Evolutionary conservation across 2,888 invertebrate genomes (phyloP).

Genomic region (Chymomyza caudatula): DNA sequence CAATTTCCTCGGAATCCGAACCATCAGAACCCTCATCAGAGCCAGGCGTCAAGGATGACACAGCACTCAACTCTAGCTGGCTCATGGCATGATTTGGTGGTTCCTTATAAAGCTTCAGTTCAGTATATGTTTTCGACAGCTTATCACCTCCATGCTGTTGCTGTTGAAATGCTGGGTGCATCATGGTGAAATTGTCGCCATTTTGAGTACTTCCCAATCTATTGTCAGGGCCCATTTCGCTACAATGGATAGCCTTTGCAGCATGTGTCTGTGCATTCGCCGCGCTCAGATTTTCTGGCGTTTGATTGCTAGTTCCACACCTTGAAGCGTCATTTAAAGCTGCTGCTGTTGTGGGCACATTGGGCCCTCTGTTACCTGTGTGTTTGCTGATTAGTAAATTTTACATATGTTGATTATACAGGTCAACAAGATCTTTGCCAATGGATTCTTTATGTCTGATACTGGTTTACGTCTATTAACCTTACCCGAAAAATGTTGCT

Average conservation of each 20-base stretch:
- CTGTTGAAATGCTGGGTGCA: slow-evolving; percentile 77
- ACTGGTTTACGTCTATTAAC: no score
- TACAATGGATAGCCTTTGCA: slow-evolving; percentile 34
- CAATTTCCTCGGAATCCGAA: slow-evolving; percentile 78
- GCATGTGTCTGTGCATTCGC: slow-evolving; percentile 31
- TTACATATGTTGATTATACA: no score
- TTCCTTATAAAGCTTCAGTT: slow-evolving; percentile 76
- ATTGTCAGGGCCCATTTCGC: slow-evolving; percentile 1
- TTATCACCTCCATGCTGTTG: slow-evolving; percentile 42
- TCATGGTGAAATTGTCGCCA: slow-evolving; percentile 73
- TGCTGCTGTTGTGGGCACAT: slow-evolving; percentile 22
- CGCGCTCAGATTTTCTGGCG: slow-evolving; percentile 73
- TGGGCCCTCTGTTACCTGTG: slow-evolving; percentile 25
- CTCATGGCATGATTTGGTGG: slow-evolving; percentile 49
- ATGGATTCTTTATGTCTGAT: neutral
- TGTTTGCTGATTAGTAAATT: neutral
- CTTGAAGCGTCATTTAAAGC: slow-evolving; percentile 41
- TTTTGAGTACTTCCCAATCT: slow-evolving; percentile 37
- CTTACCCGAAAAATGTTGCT: no score
- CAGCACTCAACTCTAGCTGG: slow-evolving; percentile 56
- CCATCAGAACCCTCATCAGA: slow-evolving; percentile 76
- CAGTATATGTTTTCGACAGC: slow-evolving; percentile 76
- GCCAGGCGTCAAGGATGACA: slow-evolving; percentile 63
- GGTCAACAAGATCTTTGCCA: neutral
- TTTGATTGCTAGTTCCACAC: slow-evolving; percentile 43